These are phyloP conservation scores for Anguilla megastoma DNA, from an alignment of 2,797 vertebrate species.

Conservation along the genomic window DNA sequence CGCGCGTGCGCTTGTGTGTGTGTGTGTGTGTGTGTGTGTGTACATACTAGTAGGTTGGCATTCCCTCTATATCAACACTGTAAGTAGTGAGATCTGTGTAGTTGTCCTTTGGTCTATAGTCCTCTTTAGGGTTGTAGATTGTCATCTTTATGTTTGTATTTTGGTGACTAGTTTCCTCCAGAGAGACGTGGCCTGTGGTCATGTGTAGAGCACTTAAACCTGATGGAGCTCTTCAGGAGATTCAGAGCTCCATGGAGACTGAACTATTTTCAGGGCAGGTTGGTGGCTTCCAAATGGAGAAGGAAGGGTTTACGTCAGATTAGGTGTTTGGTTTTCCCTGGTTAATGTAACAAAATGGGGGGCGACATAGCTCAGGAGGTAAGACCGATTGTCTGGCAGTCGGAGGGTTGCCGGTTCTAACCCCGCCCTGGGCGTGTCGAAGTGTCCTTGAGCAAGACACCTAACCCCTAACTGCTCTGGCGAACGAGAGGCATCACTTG, in stretches of 20 bases:
- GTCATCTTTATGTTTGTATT: background rate
- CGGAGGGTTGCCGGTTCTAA: too few species aligned
- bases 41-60: background rate
- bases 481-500: too few species aligned
- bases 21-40: background rate
- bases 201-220: background rate
- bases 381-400: too few species aligned
- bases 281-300: background rate
- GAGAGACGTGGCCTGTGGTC: background rate
- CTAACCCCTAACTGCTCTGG: too few species aligned
- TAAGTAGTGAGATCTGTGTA: background rate
- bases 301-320: background rate
- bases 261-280: background rate
- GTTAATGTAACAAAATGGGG: background rate
- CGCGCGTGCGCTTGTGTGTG: background rate
- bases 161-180: slow-evolving; percentile 9
- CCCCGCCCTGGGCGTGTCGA: too few species aligned
- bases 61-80: background rate
- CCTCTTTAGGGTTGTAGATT: background rate
- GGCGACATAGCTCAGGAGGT: too few species aligned
- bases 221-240: background rate
- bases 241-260: slow-evolving; percentile 1
- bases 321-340: background rate
- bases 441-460: too few species aligned
- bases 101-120: background rate